Evolutionary conservation across 2,113 vertebrate genomes (phyloP).

Genomic region (Mohoua ochrocephala): DNA sequence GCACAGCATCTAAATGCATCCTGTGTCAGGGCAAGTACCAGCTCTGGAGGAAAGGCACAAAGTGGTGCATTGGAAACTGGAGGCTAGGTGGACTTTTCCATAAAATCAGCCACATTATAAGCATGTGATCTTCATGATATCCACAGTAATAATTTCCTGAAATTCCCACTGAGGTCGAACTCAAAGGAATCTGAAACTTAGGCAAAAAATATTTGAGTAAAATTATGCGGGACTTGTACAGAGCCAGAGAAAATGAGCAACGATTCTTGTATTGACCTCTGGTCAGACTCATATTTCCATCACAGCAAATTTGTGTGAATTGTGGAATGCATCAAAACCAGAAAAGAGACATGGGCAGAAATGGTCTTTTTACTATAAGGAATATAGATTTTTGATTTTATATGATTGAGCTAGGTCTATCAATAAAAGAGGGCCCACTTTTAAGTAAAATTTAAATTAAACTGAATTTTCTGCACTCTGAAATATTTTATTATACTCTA

Average conservation of each 20-base stretch:
- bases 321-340: not conserved
- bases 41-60: not conserved
- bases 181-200: slow-evolving; percentile 36
- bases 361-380: not conserved
- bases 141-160: slow-evolving; percentile 41
- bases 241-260: not conserved
- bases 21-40: not conserved
- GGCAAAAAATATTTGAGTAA: slow-evolving; percentile 8
- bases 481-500: slow-evolving; percentile 28
- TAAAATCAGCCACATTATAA: not conserved
- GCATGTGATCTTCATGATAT: not conserved
- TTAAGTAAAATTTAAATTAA: slow-evolving; percentile 30
- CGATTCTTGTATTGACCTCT: not conserved
- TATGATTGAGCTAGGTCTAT: slow-evolving; percentile 22
- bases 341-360: slow-evolving; percentile 3
- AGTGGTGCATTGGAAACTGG: not conserved
- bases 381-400: slow-evolving; percentile 33
- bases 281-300: not conserved
- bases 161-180: not conserved
- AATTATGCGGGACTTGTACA: not conserved
- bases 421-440: not conserved
- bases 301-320: not conserved
- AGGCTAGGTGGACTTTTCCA: not conserved
- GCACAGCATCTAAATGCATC: not conserved
- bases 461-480: slow-evolving; percentile 7